Percentiles rank a stretch among this genome's conserved stretches.
Conservation (phyloP, 2,888 invertebrate genomes). For the Plagodis dolabraria region DNA sequence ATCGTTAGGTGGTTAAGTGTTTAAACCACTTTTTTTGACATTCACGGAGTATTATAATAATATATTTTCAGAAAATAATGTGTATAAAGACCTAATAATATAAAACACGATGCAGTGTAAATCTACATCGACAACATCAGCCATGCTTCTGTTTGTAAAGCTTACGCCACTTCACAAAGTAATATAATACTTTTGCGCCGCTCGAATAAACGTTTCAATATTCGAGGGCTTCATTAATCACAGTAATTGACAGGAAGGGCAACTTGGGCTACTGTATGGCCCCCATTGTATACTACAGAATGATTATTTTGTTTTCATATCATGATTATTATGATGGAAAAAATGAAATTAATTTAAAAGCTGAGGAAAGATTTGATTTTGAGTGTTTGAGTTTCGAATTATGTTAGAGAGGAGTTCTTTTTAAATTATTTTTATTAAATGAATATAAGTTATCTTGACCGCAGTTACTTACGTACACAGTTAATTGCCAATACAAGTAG, state of each 20-base stretch:
- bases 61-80: too few species aligned
- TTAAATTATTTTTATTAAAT: too few species aligned
- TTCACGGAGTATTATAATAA: too few species aligned
- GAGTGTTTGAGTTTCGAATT: neutral
- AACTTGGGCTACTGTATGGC: slow-evolving; percentile 58
- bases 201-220: slow-evolving; percentile 82
- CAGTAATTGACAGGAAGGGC: slow-evolving; percentile 79
- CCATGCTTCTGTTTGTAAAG: slow-evolving; percentile 13
- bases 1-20: too few species aligned
- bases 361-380: slow-evolving; percentile 11
- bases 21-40: too few species aligned
- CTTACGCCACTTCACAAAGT: slow-evolving; percentile 46
- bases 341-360: slow-evolving; percentile 27
- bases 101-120: too few species aligned
- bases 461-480: too few species aligned
- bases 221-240: slow-evolving; percentile 80
- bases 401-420: neutral
- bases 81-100: too few species aligned
- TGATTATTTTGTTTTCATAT: slow-evolving; percentile 58
- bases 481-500: too few species aligned
- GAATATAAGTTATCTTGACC: too few species aligned
- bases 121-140: neutral
- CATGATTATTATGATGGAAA: slow-evolving; percentile 56
- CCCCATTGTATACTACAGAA: slow-evolving; percentile 50
- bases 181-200: slow-evolving; percentile 77